Base-by-base conservation (phyloP, 2,113 vertebrate genomes). In the Sinocyclocheilus anshuiensis region DNA sequence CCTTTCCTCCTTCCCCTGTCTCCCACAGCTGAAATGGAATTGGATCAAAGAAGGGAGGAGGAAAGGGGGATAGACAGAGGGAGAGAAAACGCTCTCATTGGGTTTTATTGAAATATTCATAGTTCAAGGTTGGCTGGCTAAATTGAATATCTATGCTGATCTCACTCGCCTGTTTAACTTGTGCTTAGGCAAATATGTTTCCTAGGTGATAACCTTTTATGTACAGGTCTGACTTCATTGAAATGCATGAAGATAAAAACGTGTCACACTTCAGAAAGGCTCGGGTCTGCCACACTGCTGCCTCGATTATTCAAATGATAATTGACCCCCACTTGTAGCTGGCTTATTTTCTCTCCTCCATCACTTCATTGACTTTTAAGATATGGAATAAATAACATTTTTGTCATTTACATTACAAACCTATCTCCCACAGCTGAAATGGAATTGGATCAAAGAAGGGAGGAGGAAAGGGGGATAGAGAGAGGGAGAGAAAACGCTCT, bases 161-260 rank as follows among this genome's bases (percentile, higher is more conserved):
- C 97, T 99, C 96, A 95, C 97, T 97, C 96, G 96, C 95, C 97
- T 98, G 97, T 98, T 98, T 98, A 98, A 98, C 97, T 99, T 98
- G 96, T 95, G 96, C 96, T 98, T 96, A 97, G 97, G 97, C 97
- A 99, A 99, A 97, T 99, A 99, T 98, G 98, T 99, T 99, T 98
- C 98, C 98, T 98, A 98, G 98, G 98, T 97, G 97, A 99, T 98
- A 99, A 98, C 98, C 98, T 99, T 99, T 99, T 98, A 98, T 99
- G 97, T 98, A 98, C 96, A 96, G 96, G 97, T 91, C 97, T 95
- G 96, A 97, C 97, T 98, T 99, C 97, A 98, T 99, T 99, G 98
- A 99, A 99, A 99, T 99, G 97, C 98, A 98, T 97, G 96, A 97
- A 98, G 98, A 99, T 98, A 98, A 98, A 97, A 98, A 97, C 97